Evolutionary conservation across 1,140 invertebrate species (phyloP).

Genomic region (Solenopsis invicta): DNA sequence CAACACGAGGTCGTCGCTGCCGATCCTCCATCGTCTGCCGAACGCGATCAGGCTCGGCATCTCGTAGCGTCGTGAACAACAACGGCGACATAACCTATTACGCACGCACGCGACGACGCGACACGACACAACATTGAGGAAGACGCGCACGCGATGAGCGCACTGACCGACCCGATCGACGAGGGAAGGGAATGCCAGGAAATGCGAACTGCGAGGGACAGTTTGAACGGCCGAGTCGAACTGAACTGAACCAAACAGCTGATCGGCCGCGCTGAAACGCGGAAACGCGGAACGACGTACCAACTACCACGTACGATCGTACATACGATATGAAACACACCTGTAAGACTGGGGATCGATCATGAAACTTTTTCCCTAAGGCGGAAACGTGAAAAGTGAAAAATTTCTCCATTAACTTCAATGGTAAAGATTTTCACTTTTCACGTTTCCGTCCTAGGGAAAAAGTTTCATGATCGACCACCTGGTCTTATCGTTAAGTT

Average conservation of each 20-base stretch:
- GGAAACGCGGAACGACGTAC: too few species aligned
- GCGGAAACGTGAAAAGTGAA: too few species aligned
- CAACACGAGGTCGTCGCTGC: constrained; percentile 94
- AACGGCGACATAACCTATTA: constrained; percentile 67
- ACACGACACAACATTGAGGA: neutral
- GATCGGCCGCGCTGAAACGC: constrained; percentile 46
- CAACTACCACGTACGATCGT: constrained; percentile 3
- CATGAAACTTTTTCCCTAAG: too few species aligned
- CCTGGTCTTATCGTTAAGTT: too few species aligned
- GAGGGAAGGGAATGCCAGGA: neutral
- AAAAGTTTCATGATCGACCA: too few species aligned
- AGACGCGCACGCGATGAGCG: neutral
- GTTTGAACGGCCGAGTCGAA: neutral
- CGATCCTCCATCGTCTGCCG: constrained; percentile 93
- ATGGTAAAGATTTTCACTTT: too few species aligned
- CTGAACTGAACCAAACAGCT: constrained; percentile 10
- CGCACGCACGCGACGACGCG: neutral
- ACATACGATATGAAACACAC: too few species aligned
- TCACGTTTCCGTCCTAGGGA: too few species aligned
- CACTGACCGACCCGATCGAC: neutral
- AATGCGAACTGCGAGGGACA: neutral
- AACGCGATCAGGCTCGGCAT: constrained; percentile 96
- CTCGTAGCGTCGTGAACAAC: neutral
- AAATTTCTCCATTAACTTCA: too few species aligned
- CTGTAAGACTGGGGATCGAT: too few species aligned